phyloP scores from a whole-genome alignment of 2,797 vertebrate species.

The Gouania willdenowi region DNA sequence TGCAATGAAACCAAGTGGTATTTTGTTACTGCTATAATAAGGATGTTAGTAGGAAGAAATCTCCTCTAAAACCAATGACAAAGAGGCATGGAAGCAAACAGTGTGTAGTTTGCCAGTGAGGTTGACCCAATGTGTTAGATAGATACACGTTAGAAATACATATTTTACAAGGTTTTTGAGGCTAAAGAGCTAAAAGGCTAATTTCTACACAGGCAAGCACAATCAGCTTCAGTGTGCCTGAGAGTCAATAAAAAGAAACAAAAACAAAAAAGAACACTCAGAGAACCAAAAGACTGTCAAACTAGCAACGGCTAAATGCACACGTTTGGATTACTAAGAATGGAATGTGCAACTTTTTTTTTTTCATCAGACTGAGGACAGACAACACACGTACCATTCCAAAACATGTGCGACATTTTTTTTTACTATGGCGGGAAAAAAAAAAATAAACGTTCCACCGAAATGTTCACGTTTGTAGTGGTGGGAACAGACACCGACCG shows the following conservation, averaged over 20 bases:
- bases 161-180: slow-evolving; percentile 74
- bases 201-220: slow-evolving; percentile 65
- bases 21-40: slow-evolving; percentile 48
- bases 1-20: slow-evolving; percentile 60
- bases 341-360: slow-evolving; percentile 58
- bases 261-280: slow-evolving; percentile 33
- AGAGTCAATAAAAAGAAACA: slow-evolving; percentile 40
- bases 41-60: slow-evolving; percentile 30
- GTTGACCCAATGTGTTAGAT: slow-evolving; percentile 47
- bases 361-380: slow-evolving; percentile 17
- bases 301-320: slow-evolving; percentile 43
- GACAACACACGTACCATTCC: slow-evolving; percentile 40
- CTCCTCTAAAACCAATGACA: slow-evolving; percentile 38
- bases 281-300: slow-evolving; percentile 46
- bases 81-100: slow-evolving; percentile 58
- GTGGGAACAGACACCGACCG: slow-evolving; percentile 22
- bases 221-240: slow-evolving; percentile 63
- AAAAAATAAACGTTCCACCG: slow-evolving; percentile 13
- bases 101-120: slow-evolving; percentile 47
- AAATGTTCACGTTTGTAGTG: slow-evolving; percentile 8
- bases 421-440: too few species aligned
- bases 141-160: slow-evolving; percentile 67
- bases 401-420: neutral
- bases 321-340: slow-evolving; percentile 37
- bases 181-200: slow-evolving; percentile 66